Evolutionary conservation across 2,888 invertebrate genomes (phyloP).

Genomic region (Epinotia ramella): DNA sequence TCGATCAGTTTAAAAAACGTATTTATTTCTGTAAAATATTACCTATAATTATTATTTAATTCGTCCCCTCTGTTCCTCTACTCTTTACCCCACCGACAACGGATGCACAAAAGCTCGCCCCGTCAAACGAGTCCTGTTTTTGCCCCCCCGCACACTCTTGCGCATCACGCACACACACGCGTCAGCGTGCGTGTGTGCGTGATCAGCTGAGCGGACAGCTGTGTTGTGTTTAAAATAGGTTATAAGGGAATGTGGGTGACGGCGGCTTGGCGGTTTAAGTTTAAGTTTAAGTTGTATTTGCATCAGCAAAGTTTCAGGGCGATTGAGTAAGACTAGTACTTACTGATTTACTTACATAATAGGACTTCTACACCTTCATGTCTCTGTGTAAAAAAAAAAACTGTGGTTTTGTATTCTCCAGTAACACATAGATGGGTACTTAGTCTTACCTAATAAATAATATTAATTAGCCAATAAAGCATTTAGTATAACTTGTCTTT

Average conservation of each 20-base stretch:
- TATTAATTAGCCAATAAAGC: too few species aligned
- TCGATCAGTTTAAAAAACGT: too few species aligned
- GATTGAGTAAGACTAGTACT: too few species aligned
- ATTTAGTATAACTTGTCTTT: too few species aligned
- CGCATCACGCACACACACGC: neutral
- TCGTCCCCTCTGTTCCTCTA: conserved; percentile 49
- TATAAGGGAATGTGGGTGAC: conserved; percentile 31
- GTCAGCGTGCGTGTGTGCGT: conserved; percentile 39
- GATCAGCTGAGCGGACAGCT: conserved; percentile 54
- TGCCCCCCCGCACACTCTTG: conserved; percentile 58
- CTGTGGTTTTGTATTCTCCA: too few species aligned
- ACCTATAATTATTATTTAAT: neutral
- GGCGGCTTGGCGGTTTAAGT: neutral
- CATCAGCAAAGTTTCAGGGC: neutral
- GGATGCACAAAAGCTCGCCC: conserved; percentile 69
- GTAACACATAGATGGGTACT: too few species aligned
- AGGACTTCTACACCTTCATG: too few species aligned
- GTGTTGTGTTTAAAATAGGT: conserved; percentile 46
- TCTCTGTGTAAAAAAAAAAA: too few species aligned
- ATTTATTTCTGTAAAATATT: too few species aligned
- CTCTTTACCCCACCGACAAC: conserved; percentile 51
- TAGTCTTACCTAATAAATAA: too few species aligned
- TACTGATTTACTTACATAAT: too few species aligned
- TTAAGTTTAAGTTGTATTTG: neutral
- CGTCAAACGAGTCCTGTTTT: conserved; percentile 74